Conservation (phyloP, 2,113 vertebrate genomes). For the Falcunculus frontatus region DNA sequence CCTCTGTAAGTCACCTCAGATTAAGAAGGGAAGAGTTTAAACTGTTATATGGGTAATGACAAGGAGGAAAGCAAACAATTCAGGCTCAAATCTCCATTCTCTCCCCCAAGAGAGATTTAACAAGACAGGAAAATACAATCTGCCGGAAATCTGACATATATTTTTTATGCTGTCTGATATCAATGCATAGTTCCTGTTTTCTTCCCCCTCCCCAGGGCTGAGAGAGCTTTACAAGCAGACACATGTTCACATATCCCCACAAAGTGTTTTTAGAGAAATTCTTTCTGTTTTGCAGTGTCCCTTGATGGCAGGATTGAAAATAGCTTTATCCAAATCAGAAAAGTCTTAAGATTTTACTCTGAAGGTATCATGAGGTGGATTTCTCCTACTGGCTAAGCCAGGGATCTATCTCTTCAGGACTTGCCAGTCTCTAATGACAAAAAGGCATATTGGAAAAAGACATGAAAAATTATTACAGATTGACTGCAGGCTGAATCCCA, state of each 20-base stretch:
- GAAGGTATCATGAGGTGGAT: background rate
- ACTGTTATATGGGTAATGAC: background rate
- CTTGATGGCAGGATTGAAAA: background rate
- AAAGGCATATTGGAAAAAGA: background rate
- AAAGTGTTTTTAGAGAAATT: background rate
- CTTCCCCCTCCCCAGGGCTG: background rate
- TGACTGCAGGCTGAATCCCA: background rate
- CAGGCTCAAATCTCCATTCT: background rate
- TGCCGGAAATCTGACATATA: background rate
- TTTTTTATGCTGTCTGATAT: background rate
- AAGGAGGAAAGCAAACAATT: conserved; percentile 38
- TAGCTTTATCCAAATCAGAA: background rate
- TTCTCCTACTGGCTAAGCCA: background rate
- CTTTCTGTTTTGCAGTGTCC: background rate
- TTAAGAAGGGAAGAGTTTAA: conserved; percentile 25
- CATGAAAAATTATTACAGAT: background rate
- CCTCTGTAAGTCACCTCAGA: conserved; percentile 39
- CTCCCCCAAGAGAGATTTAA: background rate
- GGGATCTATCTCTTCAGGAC: background rate
- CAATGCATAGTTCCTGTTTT: background rate
- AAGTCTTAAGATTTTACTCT: background rate
- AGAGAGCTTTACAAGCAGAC: background rate
- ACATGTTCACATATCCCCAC: background rate
- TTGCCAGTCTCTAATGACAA: background rate
- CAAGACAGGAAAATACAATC: background rate